Evolutionary conservation across 2,113 vertebrate species (phyloP), one percentile per base, ranked within the genome.

Genomic region (Puffinus mauretanicus): DNA sequence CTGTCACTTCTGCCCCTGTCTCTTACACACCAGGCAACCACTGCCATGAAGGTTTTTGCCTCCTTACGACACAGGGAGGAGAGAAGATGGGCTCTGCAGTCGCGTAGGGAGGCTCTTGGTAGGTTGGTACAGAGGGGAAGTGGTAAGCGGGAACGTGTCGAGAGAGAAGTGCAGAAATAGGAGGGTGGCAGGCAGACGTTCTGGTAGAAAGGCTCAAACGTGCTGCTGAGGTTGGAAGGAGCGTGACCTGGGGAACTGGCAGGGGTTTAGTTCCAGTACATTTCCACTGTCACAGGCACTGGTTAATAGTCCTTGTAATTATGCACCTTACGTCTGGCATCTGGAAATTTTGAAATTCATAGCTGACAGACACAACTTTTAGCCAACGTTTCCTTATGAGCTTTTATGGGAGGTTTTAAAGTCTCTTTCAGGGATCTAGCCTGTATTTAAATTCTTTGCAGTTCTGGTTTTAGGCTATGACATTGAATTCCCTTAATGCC

Each of bases 61-160:
- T 76, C 32, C 46, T 72, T 24, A 54, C 0, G 0, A 14, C 7
- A 2, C n/a, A 2, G 38, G 16, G 55, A 58, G 30, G 49, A 32
- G 71, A 60, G 66, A 54, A 32, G 47, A 32, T 9, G 5, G 24
- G 65, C 66, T 44, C 61, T 40, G 69, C 36, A 61, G 54, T 60
- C 49, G 18, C 7, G 0, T 10, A 52, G 76, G n/a, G 27, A 88
- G 47, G 22, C 44, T 60, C 30, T 44, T 14, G 64, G 25, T 62
- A 9, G 20, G 27, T n/a, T 57, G 65, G 32, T 36, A 4, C 32
- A 44, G 67, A 69, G 77, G 49, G 36, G 54, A 86, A 40, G 42
- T 36, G 78, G 49, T 76, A n/a, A 94, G 36, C 49, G 78, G 75
- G 47, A 58, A 20, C 4, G 3, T 60, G 62, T 34, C 1, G 16